phyloP scores from a whole-genome alignment of 2,113 vertebrate species.

The Xiphias gladius region DNA sequence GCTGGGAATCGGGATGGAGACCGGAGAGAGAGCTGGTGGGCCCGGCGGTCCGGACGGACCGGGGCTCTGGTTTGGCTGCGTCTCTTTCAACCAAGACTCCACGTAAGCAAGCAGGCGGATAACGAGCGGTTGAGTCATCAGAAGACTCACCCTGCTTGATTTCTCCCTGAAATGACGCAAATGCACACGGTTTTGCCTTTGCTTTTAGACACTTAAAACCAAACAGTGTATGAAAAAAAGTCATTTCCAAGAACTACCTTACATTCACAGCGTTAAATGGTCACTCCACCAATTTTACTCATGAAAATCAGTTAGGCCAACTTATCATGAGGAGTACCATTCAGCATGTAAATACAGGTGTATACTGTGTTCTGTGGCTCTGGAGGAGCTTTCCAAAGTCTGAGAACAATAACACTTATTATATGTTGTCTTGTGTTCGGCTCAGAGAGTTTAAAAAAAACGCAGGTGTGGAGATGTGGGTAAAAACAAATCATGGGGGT shows the following conservation, averaged over 20 bases:
- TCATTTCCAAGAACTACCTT: neutral
- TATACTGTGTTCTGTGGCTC: too few relatives aligned
- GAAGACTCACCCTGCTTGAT: neutral
- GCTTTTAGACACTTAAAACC: neutral
- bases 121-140: neutral
- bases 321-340: too few relatives aligned
- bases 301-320: neutral
- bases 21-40: slow-evolving; percentile 70
- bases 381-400: too few relatives aligned
- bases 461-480: neutral
- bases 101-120: slow-evolving; percentile 86
- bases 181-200: neutral
- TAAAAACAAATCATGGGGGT: neutral
- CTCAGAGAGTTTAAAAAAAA: neutral
- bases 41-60: slow-evolving; percentile 67
- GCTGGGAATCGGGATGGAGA: slow-evolving; percentile 85
- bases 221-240: too few relatives aligned
- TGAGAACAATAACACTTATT: neutral
- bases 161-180: neutral
- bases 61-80: slow-evolving; percentile 81
- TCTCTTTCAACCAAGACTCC: slow-evolving; percentile 94
- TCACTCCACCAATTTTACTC: neutral
- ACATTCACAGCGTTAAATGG: neutral
- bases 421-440: too few relatives aligned
- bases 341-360: neutral